phyloP scores from a whole-genome alignment of 1,140 invertebrate genomes.

The Pachypsylla venusta region DNA sequence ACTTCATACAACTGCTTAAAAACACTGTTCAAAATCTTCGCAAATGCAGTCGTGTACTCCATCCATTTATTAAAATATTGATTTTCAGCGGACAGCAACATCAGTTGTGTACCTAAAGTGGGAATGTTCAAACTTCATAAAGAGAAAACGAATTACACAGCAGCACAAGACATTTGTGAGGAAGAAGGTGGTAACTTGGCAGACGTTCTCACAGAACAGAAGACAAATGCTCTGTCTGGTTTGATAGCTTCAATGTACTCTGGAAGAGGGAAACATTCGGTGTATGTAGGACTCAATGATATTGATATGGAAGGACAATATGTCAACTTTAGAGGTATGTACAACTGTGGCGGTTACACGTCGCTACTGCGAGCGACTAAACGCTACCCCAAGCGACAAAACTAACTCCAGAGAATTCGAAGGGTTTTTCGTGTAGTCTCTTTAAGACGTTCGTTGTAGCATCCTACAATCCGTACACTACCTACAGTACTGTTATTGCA shows the following conservation, averaged over 20 bases:
- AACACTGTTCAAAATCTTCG: too few relatives aligned
- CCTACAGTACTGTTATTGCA: neutral
- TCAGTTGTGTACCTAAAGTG: conserved; percentile 24
- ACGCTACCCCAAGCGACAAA: neutral
- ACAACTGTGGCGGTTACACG: too few relatives aligned
- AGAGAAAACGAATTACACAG: conserved; percentile 37
- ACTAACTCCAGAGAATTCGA: neutral
- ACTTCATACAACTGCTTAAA: too few relatives aligned
- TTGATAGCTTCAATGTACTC: conserved; percentile 21
- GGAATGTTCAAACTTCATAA: conserved; percentile 41
- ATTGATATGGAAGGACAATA: conserved; percentile 28
- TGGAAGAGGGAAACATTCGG: conserved; percentile 24
- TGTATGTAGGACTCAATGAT: conserved; percentile 40
- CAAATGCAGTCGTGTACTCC: too few relatives aligned
- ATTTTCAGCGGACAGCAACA: conserved; percentile 20
- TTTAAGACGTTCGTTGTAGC: neutral
- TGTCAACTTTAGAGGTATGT: conserved; percentile 30
- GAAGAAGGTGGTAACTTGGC: conserved; percentile 39
- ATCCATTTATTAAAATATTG: too few relatives aligned
- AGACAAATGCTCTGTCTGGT: conserved; percentile 35
- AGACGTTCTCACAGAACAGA: conserved; percentile 38
- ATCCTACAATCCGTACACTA: neutral
- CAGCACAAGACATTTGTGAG: conserved; percentile 35
- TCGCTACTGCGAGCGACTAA: neutral
- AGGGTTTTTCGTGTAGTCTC: neutral